phyloP scores from a whole-genome alignment of 2,113 vertebrate species.

The Dasypus novemcinctus region DNA sequence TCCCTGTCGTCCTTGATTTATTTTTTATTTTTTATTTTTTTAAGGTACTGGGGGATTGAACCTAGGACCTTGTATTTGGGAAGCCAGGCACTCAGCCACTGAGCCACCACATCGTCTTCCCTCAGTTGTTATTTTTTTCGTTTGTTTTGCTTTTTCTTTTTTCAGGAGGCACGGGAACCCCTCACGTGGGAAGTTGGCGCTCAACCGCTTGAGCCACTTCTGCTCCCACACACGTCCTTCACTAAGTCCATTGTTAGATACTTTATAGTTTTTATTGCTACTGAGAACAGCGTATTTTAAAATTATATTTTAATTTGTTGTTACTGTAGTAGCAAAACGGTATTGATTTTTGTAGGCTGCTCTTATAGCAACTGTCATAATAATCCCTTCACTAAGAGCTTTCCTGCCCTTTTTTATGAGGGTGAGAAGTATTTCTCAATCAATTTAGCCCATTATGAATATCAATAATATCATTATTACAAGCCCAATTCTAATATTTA shows the following conservation, averaged over 20 bases:
- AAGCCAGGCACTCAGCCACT: no score
- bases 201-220: no score
- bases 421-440: neutral
- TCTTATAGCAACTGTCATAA: neutral
- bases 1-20: no score
- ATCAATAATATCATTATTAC: neutral
- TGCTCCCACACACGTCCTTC: neutral
- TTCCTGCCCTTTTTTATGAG: neutral
- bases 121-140: no score
- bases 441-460: neutral
- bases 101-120: no score
- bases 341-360: neutral
- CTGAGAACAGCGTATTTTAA: neutral
- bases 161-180: no score
- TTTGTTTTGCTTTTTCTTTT: no score
- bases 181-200: no score
- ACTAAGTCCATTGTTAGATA: constrained; percentile 6
- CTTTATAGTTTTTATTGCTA: neutral
- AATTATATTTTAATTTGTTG: constrained; percentile 19
- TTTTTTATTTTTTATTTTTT: no score
- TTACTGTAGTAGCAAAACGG: neutral
- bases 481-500: neutral
- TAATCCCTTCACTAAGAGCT: neutral
- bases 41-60: no score
- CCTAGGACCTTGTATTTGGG: no score